Evolutionary conservation across 2,797 vertebrate genomes (phyloP).

Genomic region (Nasua narica): DNA sequence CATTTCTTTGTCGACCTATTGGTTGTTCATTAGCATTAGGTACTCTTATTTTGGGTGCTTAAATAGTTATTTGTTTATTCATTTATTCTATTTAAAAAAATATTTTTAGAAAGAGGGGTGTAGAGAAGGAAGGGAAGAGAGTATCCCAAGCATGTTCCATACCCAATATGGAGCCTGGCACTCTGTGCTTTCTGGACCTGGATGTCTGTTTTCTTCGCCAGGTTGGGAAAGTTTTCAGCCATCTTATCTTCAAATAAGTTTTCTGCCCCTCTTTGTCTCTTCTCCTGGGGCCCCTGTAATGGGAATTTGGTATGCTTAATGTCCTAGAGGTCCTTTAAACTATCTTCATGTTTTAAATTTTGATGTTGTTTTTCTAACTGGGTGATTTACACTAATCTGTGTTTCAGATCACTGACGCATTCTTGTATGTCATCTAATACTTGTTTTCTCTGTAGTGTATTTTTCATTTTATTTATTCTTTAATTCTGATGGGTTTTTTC

Average conservation of each 20-base stretch:
- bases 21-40: neutral
- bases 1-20: neutral
- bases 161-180: accelerated
- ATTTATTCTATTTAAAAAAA: neutral
- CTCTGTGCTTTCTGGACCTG: neutral
- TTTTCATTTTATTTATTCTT: neutral
- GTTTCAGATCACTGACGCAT: neutral
- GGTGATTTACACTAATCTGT: neutral
- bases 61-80: neutral
- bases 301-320: neutral
- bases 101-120: neutral
- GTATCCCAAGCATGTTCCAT: neutral
- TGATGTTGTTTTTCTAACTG: neutral
- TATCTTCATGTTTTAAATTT: neutral
- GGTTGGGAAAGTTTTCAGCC: neutral
- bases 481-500: neutral
- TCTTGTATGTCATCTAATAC: neutral
- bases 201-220: neutral
- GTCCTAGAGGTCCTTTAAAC: neutral
- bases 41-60: neutral
- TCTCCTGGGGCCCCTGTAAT: neutral
- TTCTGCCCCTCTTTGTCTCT: neutral
- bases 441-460: neutral
- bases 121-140: neutral
- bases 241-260: neutral